A percentile compares a stretch with the other conserved stretches of the same genome.
These are phyloP conservation scores for Perizoma flavofasciatum DNA, from an alignment of 2,888 invertebrate genomes.

Conservation along the genomic window DNA sequence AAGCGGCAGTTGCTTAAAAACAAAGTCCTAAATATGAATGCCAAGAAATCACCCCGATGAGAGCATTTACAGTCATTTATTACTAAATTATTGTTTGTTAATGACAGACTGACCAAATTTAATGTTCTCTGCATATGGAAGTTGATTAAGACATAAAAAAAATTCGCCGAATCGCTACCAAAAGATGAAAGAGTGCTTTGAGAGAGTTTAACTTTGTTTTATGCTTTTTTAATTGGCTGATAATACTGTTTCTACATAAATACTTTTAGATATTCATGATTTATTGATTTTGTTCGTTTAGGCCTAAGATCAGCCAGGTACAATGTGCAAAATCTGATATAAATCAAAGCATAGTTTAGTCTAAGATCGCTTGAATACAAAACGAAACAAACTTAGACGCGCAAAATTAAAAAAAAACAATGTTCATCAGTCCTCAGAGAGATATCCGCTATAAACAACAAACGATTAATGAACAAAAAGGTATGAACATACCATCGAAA, in stretches of 20 bases:
- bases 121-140: constrained; percentile 43
- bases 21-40: not conserved
- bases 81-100: constrained; percentile 62
- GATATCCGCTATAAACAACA: too few species aligned
- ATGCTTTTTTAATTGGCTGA: constrained; percentile 9
- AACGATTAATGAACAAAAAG: too few species aligned
- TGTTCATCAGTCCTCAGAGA: too few species aligned
- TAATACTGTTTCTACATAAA: constrained; percentile 6
- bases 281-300: too few species aligned
- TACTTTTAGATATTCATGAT: not conserved
- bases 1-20: not conserved
- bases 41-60: constrained; percentile 45
- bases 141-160: constrained; percentile 67
- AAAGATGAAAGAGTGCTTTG: constrained; percentile 29
- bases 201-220: constrained; percentile 12
- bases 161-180: constrained; percentile 48
- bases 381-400: too few species aligned
- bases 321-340: too few species aligned
- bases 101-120: constrained; percentile 50
- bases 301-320: too few species aligned
- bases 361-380: too few species aligned
- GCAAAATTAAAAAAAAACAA: too few species aligned
- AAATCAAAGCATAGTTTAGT: too few species aligned
- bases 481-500: too few species aligned
- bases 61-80: constrained; percentile 61